These are phyloP conservation scores for Sebastolobus alascanus DNA, from an alignment of 2,797 vertebrate genomes.

Conservation along the genomic window DNA sequence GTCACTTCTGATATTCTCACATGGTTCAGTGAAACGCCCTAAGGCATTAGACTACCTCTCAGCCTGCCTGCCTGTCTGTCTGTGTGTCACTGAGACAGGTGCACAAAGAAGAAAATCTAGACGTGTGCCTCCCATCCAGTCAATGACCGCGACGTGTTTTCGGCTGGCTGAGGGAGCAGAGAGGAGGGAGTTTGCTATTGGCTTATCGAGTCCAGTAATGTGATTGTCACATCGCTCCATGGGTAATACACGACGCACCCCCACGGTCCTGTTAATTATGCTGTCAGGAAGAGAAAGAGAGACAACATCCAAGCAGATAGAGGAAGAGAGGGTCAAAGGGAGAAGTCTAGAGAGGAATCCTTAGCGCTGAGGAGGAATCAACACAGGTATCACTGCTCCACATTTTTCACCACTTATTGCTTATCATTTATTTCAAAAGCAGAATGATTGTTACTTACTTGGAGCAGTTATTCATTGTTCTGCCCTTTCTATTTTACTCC, in stretches of 20 bases:
- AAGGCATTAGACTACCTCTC: conserved; percentile 10
- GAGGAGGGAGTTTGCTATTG: conserved; percentile 13
- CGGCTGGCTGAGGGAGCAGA: conserved; percentile 8
- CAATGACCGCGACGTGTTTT: neutral
- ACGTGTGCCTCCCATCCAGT: neutral
- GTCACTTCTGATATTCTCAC: conserved; percentile 38
- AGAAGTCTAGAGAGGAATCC: conserved; percentile 45
- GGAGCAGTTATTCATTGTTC: neutral
- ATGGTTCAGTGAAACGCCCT: conserved; percentile 2
- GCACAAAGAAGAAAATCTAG: neutral
- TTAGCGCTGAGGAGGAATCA: conserved; percentile 8
- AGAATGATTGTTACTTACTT: neutral
- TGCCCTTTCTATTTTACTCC: neutral
- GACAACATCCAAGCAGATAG: conserved; percentile 31
- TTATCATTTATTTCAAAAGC: neutral
- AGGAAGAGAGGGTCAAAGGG: conserved; percentile 47
- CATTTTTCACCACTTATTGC: neutral
- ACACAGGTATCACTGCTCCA: neutral
- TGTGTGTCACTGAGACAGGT: neutral
- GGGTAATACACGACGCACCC: conserved; percentile 49
- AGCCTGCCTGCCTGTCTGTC: conserved; percentile 1
- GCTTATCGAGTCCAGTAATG: conserved; percentile 53
- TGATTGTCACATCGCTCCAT: conserved; percentile 65
- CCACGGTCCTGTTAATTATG: conserved; percentile 66
- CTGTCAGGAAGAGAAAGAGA: conserved; percentile 62